Conservation (phyloP, 2,797 vertebrate genomes). For the Crocidura indochinensis region DNA sequence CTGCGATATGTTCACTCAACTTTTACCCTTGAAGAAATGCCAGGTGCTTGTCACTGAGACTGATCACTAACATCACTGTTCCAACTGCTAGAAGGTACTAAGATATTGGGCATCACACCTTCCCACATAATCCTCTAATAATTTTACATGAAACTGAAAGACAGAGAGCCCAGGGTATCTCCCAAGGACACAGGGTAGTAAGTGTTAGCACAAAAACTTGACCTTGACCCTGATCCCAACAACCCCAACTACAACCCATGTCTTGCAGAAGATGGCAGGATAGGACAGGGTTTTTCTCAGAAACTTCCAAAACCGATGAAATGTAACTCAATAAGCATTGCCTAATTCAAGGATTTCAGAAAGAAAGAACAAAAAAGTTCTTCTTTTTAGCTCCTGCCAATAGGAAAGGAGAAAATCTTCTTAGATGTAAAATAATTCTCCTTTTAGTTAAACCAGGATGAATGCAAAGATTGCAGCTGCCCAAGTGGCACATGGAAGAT, state of each 20-base stretch:
- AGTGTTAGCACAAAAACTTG: neutral
- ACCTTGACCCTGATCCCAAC: neutral
- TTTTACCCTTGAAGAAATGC: neutral
- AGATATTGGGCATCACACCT: slow-evolving; percentile 18
- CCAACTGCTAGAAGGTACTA: neutral
- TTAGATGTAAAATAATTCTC: slow-evolving; percentile 20
- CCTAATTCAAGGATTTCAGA: neutral
- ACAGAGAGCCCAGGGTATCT: neutral
- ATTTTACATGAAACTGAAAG: neutral
- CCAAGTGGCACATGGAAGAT: neutral
- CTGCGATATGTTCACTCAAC: no score
- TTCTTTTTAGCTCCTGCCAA: slow-evolving; percentile 9
- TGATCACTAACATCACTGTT: neutral
- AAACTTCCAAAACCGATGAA: neutral
- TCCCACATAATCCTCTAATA: slow-evolving; percentile 26
- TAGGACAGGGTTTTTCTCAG: neutral
- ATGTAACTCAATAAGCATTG: neutral
- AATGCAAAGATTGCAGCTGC: neutral
- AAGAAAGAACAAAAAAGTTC: neutral
- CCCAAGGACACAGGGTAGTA: neutral
- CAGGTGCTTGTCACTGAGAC: neutral
- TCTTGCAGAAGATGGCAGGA: neutral
- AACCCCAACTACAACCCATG: fast-evolving
- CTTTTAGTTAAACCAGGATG: slow-evolving; percentile 1
- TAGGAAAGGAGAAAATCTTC: neutral